Base-by-base conservation (phyloP, 2,797 vertebrate species). In the Helarctos malayanus region DNA sequence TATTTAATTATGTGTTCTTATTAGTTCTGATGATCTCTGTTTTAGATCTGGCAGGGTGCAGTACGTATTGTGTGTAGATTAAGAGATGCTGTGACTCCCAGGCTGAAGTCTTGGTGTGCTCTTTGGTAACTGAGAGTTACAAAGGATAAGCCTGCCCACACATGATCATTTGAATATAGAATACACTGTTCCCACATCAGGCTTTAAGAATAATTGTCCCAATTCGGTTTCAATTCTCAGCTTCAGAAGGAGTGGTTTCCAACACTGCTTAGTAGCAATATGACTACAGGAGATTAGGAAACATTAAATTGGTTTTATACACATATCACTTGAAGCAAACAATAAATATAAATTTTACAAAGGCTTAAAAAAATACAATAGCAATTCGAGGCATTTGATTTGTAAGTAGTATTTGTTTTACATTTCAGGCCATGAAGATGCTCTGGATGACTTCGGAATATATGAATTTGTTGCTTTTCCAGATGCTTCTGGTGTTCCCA, bases 391-490 rank as follows among this genome's bases (percentile, higher is more conserved):
- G n/a, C 25, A n/a, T 82, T 86, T 86, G 27, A 25, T 82, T 85
- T 97, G 12, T 97, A 92, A 93, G 29, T 52, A 47, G 6, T 49
- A 45, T 92, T 94, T 86, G 54, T 93, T 95, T 97, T 91, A 38
- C 18, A 27, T 98, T 98, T 97, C 94, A 99, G 99, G 99, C 98
- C 99, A 99, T 57, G 99, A 99, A 98, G 99, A 99, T 97, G 99
- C 99, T 95, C 99, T 99, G 12, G 99, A 99, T 98, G 99, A 99
- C 98, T 99, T 99, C 96, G 99, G 99, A 79, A 99, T 99, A 98
- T 99, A 99, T 54, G 99, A 99, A 98, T 99, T 99, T 98, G 99
- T 99, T 63, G 98, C 99, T 94, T 98, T 99, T 98, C 99, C 99
- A 68, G 99, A 99, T 92, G 99, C 98, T 98, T 98, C 99, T 96